Base-by-base conservation (phyloP, 1,140 invertebrate species). In the Bacillus rossius region DNA sequence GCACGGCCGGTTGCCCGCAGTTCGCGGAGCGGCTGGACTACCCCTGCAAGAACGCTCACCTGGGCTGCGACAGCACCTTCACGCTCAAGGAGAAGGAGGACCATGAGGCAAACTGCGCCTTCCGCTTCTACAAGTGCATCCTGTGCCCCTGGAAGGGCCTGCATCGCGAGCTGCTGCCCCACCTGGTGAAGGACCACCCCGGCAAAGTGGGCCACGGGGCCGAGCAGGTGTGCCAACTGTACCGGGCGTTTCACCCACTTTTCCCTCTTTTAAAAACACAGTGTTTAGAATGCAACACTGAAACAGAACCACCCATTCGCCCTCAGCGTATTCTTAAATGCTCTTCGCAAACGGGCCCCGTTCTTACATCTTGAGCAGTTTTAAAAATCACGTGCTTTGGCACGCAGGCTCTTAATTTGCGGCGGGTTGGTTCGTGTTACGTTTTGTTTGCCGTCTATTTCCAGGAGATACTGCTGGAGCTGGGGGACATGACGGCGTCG, bases 71-170 rank as follows among this genome's bases (percentile, higher is more conserved):
- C 13, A 47, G 20, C 13, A 55, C 38, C 29, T 51, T 47, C 34
- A 37, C 49, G 23, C 34, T 64, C 10, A 20, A 40, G 4, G 49
- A 56, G 20, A 64, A 64, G 60, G 52, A 45, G 5, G 41, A 50
- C 10, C 63, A 64, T 22, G 63, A 64, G 38, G 52, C 40, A 3
- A 63, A 64, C 34, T 64, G 63, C 43, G 25, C 25, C 14, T 63
- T 34, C 25, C 56, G 63, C 7, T 34, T 23, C 4, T 63, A 64
- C 52, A 38, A 19, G 4, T 64, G 63, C 40, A 48, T 60, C n/a
- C 42, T 60, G 41, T 64, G 63, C 45, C 20, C 37, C n/a, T 64
- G 63, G 63, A 55, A 53, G 10, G 63, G 63, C 14, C 41, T 60
- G 13, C 52, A 51, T 16, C 38, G 38, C 26, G 57, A 64, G 8